Evolutionary conservation across 2,797 vertebrate genomes (phyloP), one percentile per base, ranked within the genome.

Genomic region (Platalea minor): DNA sequence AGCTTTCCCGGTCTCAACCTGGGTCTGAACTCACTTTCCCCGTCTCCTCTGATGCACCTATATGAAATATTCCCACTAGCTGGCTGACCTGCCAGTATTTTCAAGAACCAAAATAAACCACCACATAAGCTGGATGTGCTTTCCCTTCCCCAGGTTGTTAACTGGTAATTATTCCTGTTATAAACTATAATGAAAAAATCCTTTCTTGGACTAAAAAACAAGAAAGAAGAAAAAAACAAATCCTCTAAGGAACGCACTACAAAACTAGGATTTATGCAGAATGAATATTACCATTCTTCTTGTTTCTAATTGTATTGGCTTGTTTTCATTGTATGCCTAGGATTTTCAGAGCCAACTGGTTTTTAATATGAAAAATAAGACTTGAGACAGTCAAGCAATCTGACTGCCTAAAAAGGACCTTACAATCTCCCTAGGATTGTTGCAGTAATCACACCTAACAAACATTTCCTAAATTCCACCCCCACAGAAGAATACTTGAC

Each of bases 351-450:
- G 56, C 6, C 10, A 70, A 45, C 12, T 86, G 4, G 0, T 51
- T 85, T 46, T 59, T 57, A 81, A 31, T 12, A 57, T 2, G 13
- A 59, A 78, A 96, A 89, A 26, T 53, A 88, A 83, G 16, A 88
- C 25, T 10, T 69, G 26, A 80, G 23, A 75, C 26, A 50, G 26
- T 53, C 50, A 83, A 74, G 23, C 28, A 60, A 81, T 33, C 31
- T 80, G 24, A 76, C 14, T 5, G 35, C 37, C 29, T 83, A 54
- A 23, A 65, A 95, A n/a, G 7, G 13, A 60, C 13, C 39, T 69
- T 20, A 79, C 0, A 0, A 65, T 33, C 11, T 70, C n/a, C 41
- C 33, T 20, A 41, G 28, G 12, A 67, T 2, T 82, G n/a, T 51
- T 80, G 25, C 31, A 85, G 17, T 37, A 61, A 37, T 33, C 51